A percentile compares a stretch with the other conserved stretches of the same genome.
These are phyloP conservation scores for Strix occidentalis DNA, from an alignment of 2,797 vertebrate species.

Conservation along the genomic window DNA sequence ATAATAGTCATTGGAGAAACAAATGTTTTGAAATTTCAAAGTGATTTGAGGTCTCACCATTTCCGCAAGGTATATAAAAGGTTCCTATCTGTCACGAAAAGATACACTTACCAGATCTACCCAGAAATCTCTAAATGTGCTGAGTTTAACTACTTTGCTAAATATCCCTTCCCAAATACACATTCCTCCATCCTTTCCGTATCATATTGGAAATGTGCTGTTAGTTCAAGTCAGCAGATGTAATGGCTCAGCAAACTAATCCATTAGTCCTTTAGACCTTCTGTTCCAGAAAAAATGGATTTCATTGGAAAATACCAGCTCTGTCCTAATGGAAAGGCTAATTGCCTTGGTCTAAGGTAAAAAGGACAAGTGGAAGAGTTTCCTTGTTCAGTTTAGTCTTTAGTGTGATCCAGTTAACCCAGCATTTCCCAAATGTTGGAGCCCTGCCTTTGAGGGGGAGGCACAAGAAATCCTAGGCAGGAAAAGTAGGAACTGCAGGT, in stretches of 20 bases:
- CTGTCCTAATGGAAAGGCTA: not conserved
- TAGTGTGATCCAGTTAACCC: fast-evolving
- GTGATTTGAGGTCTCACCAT: not conserved
- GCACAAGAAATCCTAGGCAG: not conserved
- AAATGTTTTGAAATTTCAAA: constrained; percentile 32
- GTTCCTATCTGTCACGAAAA: not conserved
- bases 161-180: not conserved
- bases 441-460: not conserved
- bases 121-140: not conserved
- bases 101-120: not conserved
- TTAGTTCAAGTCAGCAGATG: not conserved
- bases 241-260: not conserved
- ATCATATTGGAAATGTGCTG: fast-evolving
- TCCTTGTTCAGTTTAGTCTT: no score
- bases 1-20: not conserved
- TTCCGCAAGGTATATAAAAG: not conserved
- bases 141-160: not conserved
- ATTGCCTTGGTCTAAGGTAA: not conserved
- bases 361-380: not conserved
- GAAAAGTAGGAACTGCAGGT: not conserved
- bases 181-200: fast-evolving
- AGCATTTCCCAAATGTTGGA: fast-evolving
- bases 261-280: not conserved
- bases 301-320: not conserved
- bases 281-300: not conserved